Percentiles rank a stretch among this genome's conserved stretches.
These are phyloP conservation scores for Neodontobutis hainanensis DNA, from an alignment of 2,113 vertebrate species.

Conservation along the genomic window DNA sequence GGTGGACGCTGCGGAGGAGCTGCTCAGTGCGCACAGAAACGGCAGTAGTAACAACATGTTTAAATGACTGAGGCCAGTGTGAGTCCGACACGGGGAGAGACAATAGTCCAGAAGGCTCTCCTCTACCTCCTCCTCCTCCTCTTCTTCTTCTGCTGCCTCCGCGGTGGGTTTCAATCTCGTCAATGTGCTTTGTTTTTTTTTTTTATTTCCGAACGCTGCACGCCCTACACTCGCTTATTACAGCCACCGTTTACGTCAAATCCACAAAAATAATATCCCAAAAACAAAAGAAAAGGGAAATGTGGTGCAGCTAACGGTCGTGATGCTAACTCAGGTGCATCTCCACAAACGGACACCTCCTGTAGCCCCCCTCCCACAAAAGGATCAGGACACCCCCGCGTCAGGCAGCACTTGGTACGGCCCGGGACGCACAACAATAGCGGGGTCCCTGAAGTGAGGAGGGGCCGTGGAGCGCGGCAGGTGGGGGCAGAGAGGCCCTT, in stretches of 20 bases:
- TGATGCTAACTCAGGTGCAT: conserved; percentile 10
- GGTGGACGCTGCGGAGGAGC: background rate
- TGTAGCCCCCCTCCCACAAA: background rate
- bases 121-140: too few relatives aligned
- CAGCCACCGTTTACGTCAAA: background rate
- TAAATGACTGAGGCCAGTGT: background rate
- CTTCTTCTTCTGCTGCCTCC: background rate
- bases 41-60: background rate
- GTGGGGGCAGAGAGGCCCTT: conserved; percentile 1
- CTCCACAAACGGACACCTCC: background rate
- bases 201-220: background rate
- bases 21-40: background rate
- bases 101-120: background rate
- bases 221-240: background rate
- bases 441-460: background rate
- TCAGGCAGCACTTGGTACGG: background rate
- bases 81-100: background rate
- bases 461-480: background rate
- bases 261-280: background rate
- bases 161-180: background rate
- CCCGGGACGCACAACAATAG: conserved; percentile 4
- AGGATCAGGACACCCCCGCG: background rate
- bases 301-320: background rate
- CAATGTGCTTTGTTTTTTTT: background rate
- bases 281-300: background rate